Evolutionary conservation across 1,140 invertebrate species (phyloP).

Genomic region (Drosophila tropicalis): DNA sequence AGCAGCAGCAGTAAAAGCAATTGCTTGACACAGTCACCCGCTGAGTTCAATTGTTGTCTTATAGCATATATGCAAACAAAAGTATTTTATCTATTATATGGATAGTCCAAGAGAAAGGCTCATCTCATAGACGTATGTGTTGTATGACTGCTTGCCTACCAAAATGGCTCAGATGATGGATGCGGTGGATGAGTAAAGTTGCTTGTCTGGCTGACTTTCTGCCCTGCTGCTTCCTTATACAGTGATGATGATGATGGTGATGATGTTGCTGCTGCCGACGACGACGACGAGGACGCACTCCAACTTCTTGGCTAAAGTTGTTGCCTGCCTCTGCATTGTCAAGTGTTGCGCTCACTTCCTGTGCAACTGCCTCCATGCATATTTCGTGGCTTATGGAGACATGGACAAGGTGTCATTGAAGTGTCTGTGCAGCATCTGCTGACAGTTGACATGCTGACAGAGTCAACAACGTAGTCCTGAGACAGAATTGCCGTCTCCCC

Average conservation of each 20-base stretch:
- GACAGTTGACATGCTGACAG: conserved; percentile 74
- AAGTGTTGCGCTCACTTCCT: conserved; percentile 70
- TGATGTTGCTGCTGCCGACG: conserved; percentile 19
- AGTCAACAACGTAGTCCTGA: conserved; percentile 59
- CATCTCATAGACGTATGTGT: not conserved
- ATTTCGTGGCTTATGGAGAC: conserved; percentile 25
- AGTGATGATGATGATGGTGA: not conserved
- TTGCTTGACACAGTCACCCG: conserved; percentile 29
- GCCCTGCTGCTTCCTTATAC: conserved; percentile 22
- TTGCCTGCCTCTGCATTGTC: conserved; percentile 39
- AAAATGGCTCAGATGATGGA: conserved; percentile 13
- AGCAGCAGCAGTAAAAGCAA: conserved; percentile 22
- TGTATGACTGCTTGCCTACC: conserved; percentile 2
- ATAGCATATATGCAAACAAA: conserved; percentile 50
- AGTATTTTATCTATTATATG: conserved; percentile 39
- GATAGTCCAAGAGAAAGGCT: conserved; percentile 11
- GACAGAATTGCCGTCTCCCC: conserved; percentile 4
- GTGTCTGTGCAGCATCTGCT: conserved; percentile 60
- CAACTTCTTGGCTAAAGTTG: conserved; percentile 56
- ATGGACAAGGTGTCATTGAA: conserved; percentile 54
- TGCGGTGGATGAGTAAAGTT: conserved; percentile 13
- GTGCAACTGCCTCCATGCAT: conserved; percentile 26
- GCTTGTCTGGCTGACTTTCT: conserved; percentile 14
- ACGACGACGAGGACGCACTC: conserved; percentile 43
- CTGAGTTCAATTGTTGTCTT: conserved; percentile 20